Conservation (phyloP, 2,888 invertebrate species). For the Macaria liturata region DNA sequence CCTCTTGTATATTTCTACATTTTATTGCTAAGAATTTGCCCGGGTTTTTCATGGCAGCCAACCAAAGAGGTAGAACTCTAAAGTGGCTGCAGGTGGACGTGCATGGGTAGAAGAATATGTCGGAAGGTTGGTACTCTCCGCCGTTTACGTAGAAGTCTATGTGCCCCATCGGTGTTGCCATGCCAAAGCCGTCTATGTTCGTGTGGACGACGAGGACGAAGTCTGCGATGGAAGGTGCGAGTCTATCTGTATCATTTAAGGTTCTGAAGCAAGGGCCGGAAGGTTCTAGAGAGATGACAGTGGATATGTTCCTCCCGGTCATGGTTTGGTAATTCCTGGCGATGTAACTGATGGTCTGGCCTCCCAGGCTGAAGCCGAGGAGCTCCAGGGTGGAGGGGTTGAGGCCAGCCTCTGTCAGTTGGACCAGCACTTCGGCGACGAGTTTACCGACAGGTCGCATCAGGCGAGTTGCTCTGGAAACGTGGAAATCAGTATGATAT, state of each 20-base stretch:
- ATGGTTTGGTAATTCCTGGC: conserved; percentile 62
- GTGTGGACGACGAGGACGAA: conserved; percentile 74
- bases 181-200: conserved; percentile 75
- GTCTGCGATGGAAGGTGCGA: conserved; percentile 64
- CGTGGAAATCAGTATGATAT: background rate
- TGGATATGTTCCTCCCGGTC: conserved; percentile 65
- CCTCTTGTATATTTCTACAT: conserved; percentile 66
- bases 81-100: conserved; percentile 73
- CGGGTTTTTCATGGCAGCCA: conserved; percentile 60
- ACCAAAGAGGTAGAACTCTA: conserved; percentile 60
- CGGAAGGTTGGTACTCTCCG: conserved; percentile 72
- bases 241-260: conserved; percentile 51
- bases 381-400: conserved; percentile 64
- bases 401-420: conserved; percentile 59
- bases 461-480: conserved; percentile 67
- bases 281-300: conserved; percentile 69
- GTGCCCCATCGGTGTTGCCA: conserved; percentile 72
- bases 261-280: conserved; percentile 73
- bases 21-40: conserved; percentile 63
- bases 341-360: conserved; percentile 69
- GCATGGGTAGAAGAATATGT: conserved; percentile 62
- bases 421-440: conserved; percentile 63
- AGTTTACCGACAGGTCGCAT: conserved; percentile 76
- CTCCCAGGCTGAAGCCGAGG: conserved; percentile 72
- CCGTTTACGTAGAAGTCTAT: conserved; percentile 74